Percentiles rank a stretch among this genome's conserved stretches.
Conservation (phyloP, 2,888 invertebrate genomes). For the Drosophila meridionalis region DNA sequence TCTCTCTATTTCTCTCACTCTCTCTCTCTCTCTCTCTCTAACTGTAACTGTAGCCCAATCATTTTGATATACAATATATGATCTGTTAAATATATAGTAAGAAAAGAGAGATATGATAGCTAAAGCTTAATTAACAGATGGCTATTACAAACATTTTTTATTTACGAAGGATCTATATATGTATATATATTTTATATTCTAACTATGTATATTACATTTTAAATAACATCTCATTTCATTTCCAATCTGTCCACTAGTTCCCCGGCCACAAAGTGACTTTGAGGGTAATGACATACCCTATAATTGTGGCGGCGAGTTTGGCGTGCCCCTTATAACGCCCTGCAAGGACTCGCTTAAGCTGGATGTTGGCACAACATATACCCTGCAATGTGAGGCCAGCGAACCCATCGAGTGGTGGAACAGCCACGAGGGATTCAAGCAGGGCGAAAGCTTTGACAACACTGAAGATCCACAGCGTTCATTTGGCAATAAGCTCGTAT, state of each 20-base stretch:
- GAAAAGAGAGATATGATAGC: too few species aligned
- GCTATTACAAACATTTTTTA: too few species aligned
- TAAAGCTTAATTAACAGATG: too few species aligned
- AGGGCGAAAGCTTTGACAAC: conserved; percentile 41
- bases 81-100: too few species aligned
- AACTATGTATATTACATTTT: not conserved
- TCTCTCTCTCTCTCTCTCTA: too few species aligned
- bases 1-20: too few species aligned
- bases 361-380: conserved; percentile 81
- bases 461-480: conserved; percentile 65
- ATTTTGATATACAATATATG: too few species aligned
- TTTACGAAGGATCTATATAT: too few species aligned
- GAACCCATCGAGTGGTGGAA: conserved; percentile 85
- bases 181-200: not conserved
- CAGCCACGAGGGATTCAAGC: not conserved
- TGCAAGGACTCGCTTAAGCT: conserved; percentile 81
- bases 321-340: conserved; percentile 83
- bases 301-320: conserved; percentile 77
- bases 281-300: conserved; percentile 59
- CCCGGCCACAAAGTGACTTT: conserved; percentile 59
- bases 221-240: not conserved
- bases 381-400: conserved; percentile 85
- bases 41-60: too few species aligned
- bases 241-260: conserved; percentile 56
- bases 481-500: conserved; percentile 85